These are phyloP conservation scores for Zaprionus gabonicus DNA, from an alignment of 1,140 invertebrate genomes.

Conservation along the genomic window DNA sequence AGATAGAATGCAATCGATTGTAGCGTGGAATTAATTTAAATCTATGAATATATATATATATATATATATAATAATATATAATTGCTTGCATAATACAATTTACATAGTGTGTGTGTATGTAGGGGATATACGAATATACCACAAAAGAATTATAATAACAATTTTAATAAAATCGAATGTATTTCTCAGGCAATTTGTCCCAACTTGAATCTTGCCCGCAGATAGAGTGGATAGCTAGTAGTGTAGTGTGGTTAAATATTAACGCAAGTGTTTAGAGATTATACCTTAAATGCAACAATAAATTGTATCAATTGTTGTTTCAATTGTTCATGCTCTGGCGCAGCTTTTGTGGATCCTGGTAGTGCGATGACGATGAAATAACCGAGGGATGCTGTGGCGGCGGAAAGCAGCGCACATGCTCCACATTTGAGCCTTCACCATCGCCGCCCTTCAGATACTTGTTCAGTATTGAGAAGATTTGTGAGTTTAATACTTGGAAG, in stretches of 20 bases:
- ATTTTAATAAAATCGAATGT: conserved; percentile 73
- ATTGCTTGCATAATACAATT: conserved; percentile 71
- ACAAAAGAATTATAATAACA: conserved; percentile 45
- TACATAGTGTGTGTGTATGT: conserved; percentile 44
- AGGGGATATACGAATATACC: conserved; percentile 30
- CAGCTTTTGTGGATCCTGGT: conserved; percentile 83
- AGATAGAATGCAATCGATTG: conserved; percentile 46
- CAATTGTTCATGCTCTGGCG: conserved; percentile 83
- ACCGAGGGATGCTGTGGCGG: conserved; percentile 93
- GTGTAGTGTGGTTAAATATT: conserved; percentile 51
- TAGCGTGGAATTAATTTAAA: conserved; percentile 49
- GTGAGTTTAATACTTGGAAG: conserved; percentile 99
- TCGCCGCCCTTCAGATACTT: conserved; percentile 96
- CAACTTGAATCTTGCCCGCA: conserved; percentile 11
- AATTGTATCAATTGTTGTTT: conserved; percentile 4
- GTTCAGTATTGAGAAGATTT: conserved; percentile 98
- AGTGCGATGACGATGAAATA: conserved; percentile 82
- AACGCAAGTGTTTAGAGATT: conserved; percentile 51
- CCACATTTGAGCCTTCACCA: conserved; percentile 93
- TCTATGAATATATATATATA: conserved; percentile 40
- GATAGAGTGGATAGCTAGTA: conserved; percentile 38
- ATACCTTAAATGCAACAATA: conserved; percentile 59
- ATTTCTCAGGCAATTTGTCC: conserved; percentile 21
- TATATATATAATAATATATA: conserved; percentile 61
- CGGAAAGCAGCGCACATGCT: conserved; percentile 98